Conservation (phyloP, 2,888 invertebrate species). For the Sesia bembeciformis region DNA sequence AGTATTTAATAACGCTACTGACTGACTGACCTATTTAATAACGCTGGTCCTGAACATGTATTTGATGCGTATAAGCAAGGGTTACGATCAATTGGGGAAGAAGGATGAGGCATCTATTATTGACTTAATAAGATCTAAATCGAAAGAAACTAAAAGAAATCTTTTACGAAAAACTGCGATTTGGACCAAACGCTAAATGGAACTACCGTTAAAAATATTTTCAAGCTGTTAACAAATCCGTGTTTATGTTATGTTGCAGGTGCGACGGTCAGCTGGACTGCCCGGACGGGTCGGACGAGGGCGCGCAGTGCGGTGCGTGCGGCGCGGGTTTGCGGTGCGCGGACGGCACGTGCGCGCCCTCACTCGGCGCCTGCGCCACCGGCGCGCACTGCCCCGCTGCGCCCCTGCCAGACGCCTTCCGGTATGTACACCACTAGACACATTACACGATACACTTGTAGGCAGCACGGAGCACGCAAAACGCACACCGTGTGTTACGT, state of each 20-base stretch:
- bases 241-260: slow-evolving; percentile 21
- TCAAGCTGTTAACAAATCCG: too few relatives aligned
- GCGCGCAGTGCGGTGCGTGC: slow-evolving; percentile 18
- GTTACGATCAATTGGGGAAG: too few relatives aligned
- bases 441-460: neutral
- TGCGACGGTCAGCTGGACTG: slow-evolving; percentile 90
- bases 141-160: too few relatives aligned
- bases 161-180: too few relatives aligned
- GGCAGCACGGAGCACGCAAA: slow-evolving; percentile 8
- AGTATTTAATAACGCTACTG: too few relatives aligned
- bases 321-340: slow-evolving; percentile 76
- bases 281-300: slow-evolving; percentile 84
- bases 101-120: too few relatives aligned
- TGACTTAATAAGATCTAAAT: too few relatives aligned
- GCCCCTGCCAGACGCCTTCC: slow-evolving; percentile 51
- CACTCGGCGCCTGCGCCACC: slow-evolving; percentile 77
- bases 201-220: neutral
- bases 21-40: too few relatives aligned
- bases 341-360: slow-evolving; percentile 77
- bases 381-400: slow-evolving; percentile 53
- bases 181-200: too few relatives aligned
- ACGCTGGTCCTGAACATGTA: too few relatives aligned
- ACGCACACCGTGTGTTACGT: neutral
- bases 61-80: too few relatives aligned
- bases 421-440: slow-evolving; percentile 18